Conservation (phyloP, 2,888 invertebrate species). For the Spodoptera exigua region DNA sequence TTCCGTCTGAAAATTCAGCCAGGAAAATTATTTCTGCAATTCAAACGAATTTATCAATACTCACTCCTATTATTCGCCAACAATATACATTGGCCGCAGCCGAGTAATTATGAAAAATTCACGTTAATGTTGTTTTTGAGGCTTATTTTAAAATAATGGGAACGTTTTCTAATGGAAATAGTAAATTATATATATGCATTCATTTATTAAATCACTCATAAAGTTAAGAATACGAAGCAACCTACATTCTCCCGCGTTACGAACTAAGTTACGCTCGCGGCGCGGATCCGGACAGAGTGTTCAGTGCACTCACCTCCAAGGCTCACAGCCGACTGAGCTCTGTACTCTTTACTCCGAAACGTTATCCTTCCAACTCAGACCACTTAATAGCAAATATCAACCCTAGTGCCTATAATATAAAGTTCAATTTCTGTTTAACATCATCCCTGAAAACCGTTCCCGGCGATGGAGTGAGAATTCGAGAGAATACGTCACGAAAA, state of each 20-base stretch:
- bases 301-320: constrained; percentile 72
- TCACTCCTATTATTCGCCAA: constrained; percentile 34
- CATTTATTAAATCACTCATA: constrained; percentile 40
- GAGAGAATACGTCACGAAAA: constrained; percentile 78
- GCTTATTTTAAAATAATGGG: constrained; percentile 5
- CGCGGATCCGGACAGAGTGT: constrained; percentile 58
- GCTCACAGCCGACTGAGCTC: constrained; percentile 84
- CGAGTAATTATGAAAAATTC: constrained; percentile 12
- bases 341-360: constrained; percentile 71
- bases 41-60: constrained; percentile 23
- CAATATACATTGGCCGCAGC: constrained; percentile 15
- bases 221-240: constrained; percentile 29
- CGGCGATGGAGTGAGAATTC: constrained; percentile 70
- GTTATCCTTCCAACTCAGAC: constrained; percentile 65
- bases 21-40: too few species aligned
- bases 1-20: too few species aligned
- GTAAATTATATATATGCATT: constrained; percentile 9
- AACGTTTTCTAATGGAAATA: constrained; percentile 5
- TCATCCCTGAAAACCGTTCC: constrained; percentile 40
- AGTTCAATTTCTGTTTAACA: constrained; percentile 59
- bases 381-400: constrained; percentile 60
- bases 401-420: constrained; percentile 60
- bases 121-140: constrained; percentile 19
- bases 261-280: constrained; percentile 81
- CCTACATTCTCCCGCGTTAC: constrained; percentile 62